A percentile compares a stretch with the other conserved stretches of the same genome.
phyloP scores from a whole-genome alignment of 37 sponge, comb jelly and placozoan genomes.

The Crambe crambe region DNA sequence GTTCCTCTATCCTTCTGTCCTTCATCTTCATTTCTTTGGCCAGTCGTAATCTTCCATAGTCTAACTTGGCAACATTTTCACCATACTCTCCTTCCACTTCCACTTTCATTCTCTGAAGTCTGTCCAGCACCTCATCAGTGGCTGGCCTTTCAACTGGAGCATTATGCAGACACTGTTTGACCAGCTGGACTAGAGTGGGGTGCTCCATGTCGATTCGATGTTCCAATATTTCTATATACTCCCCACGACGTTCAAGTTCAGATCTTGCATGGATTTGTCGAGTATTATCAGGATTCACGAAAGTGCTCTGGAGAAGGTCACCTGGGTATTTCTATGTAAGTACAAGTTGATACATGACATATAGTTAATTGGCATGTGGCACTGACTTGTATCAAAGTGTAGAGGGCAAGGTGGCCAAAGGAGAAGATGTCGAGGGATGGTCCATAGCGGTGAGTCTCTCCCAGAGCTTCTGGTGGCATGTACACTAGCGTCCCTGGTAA shows the following conservation, averaged over 20 bases:
- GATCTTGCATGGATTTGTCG: not conserved
- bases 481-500: not conserved
- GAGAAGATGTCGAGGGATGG: not conserved
- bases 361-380: too few species aligned
- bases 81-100: slow-evolving; percentile 2
- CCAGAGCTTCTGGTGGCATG: not conserved
- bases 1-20: not conserved
- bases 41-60: not conserved
- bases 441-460: not conserved
- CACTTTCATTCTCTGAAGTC: not conserved
- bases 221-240: not conserved
- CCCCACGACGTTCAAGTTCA: slow-evolving; percentile 12
- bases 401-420: slow-evolving; percentile 3
- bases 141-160: not conserved
- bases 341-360: too few species aligned
- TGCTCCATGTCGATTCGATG: not conserved
- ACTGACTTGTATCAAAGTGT: not conserved
- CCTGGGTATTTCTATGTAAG: too few species aligned
- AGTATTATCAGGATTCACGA: not conserved
- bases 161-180: not conserved
- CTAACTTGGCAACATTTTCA: not conserved
- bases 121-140: not conserved
- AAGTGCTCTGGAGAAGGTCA: slow-evolving; percentile 3
- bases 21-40: not conserved
- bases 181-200: not conserved